Evolutionary conservation across 2,113 vertebrate species (phyloP).

Genomic region (Condylura cristata): DNA sequence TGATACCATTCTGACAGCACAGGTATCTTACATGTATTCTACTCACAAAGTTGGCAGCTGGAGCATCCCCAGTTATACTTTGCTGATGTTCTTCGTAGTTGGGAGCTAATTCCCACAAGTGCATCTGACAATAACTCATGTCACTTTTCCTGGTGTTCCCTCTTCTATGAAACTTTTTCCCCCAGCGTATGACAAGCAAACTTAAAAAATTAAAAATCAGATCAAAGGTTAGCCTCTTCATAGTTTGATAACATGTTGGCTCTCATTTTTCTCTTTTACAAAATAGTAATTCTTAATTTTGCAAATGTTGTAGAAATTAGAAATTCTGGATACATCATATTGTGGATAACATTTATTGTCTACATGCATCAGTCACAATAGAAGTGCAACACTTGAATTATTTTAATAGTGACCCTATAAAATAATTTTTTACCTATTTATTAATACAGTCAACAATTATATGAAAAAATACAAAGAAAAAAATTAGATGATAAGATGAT

Average conservation of each 20-base stretch:
- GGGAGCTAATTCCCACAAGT: neutral
- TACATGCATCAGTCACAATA: neutral
- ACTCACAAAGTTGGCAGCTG: neutral
- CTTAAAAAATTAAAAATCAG: neutral
- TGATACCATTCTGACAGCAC: neutral
- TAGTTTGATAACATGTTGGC: neutral
- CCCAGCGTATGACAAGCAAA: neutral
- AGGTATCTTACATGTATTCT: neutral
- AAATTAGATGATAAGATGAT: neutral
- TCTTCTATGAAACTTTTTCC: neutral
- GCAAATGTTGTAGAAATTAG: neutral
- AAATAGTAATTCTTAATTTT: constrained; percentile 11
- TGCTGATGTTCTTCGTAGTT: neutral
- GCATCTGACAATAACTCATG: neutral
- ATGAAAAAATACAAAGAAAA: constrained; percentile 10
- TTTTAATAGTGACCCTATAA: neutral
- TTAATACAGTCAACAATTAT: neutral
- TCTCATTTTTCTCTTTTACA: constrained; percentile 7
- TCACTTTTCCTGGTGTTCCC: neutral
- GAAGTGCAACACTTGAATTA: neutral
- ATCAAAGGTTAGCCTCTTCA: neutral
- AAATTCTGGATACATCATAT: constrained; percentile 25
- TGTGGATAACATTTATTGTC: neutral
- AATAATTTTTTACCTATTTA: neutral
- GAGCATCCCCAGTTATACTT: neutral